These are phyloP conservation scores for Nomada fucata DNA, from an alignment of 2,888 invertebrate species.

Conservation along the genomic window DNA sequence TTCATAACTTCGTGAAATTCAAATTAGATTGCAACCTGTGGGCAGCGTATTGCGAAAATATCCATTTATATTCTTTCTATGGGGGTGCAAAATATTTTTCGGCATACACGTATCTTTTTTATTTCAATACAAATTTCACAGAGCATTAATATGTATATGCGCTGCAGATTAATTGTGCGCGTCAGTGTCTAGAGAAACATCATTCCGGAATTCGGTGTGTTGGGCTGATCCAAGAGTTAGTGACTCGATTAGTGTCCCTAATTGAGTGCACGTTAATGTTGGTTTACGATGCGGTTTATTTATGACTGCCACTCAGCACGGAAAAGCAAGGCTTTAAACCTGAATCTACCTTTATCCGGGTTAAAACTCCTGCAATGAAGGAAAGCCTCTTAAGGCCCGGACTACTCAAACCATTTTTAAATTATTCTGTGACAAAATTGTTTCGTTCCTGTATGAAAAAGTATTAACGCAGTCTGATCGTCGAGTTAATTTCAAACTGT, in stretches of 20 bases:
- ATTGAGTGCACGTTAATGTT: background rate
- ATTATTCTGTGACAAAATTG: background rate
- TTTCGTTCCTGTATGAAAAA: background rate
- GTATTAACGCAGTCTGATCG: background rate
- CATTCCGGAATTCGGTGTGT: background rate
- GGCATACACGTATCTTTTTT: background rate
- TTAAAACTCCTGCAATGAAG: conserved; percentile 3
- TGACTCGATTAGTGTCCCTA: background rate
- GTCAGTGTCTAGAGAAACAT: background rate
- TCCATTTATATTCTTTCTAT: background rate
- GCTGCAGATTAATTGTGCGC: background rate
- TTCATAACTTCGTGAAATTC: no score
- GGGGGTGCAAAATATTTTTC: no score
- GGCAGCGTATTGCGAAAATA: no score
- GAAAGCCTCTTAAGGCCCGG: background rate
- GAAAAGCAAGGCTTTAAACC: background rate
- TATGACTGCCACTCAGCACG: background rate
- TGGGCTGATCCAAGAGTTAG: background rate
- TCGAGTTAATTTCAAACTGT: background rate
- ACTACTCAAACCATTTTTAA: background rate
- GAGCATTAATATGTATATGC: background rate
- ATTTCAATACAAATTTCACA: background rate
- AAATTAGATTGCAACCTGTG: no score
- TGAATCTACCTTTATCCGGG: conserved; percentile 2
- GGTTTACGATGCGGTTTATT: conserved; percentile 1